phyloP scores from a whole-genome alignment of 1,140 invertebrate genomes.

The Cydia splendana region DNA sequence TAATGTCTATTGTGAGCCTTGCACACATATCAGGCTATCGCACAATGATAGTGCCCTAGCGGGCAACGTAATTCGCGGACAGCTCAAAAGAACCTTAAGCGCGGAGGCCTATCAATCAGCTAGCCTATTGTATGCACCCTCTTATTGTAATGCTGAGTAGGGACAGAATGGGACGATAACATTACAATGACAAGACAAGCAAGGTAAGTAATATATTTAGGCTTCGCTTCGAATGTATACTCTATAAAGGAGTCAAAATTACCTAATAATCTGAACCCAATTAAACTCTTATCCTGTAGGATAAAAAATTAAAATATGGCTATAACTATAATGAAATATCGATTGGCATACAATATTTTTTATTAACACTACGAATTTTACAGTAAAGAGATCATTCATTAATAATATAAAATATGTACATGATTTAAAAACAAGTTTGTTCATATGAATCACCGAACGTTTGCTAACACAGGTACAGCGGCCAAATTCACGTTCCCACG shows the following conservation, averaged over 20 bases:
- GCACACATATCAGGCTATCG: conserved; percentile 56
- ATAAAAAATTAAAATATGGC: too few relatives aligned
- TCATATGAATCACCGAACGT: conserved; percentile 4
- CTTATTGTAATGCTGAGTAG: conserved; percentile 21
- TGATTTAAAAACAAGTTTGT: neutral
- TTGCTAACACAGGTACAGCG: conserved; percentile 34
- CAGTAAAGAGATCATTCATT: neutral
- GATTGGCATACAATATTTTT: neutral
- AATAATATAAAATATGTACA: neutral
- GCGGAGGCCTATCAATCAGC: conserved; percentile 53
- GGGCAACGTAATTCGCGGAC: conserved; percentile 40
- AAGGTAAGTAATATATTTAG: neutral
- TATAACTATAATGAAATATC: neutral
- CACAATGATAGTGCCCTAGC: conserved; percentile 33
- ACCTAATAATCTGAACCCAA: too few relatives aligned
- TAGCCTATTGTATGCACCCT: conserved; percentile 23
- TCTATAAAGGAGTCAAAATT: too few relatives aligned
- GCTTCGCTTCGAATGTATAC: too few relatives aligned
- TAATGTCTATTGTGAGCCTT: conserved; percentile 54
- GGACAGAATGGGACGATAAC: neutral
- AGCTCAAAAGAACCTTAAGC: conserved; percentile 50
- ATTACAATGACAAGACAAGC: neutral
- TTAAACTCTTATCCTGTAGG: too few relatives aligned
- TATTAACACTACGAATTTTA: neutral
- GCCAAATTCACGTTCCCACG: conserved; percentile 50